Percentiles rank a stretch among this genome's conserved stretches.
These are phyloP conservation scores for Battus philenor DNA, from an alignment of 1,140 invertebrate species.

Conservation along the genomic window DNA sequence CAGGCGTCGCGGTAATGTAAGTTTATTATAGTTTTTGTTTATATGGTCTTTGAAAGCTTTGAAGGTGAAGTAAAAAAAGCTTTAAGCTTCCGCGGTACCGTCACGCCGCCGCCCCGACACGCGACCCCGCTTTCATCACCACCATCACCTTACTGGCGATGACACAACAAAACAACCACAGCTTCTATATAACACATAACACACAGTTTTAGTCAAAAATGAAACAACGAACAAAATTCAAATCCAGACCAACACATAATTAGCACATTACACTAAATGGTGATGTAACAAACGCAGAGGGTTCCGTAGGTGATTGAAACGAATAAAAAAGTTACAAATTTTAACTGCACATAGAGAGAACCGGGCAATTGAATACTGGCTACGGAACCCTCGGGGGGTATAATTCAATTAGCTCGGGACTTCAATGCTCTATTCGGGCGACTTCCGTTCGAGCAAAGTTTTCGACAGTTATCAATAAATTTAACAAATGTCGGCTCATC, in stretches of 20 bases:
- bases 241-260: conserved; percentile 73
- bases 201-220: conserved; percentile 73
- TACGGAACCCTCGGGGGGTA: conserved; percentile 57
- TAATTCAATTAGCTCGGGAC: conserved; percentile 33
- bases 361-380: conserved; percentile 33
- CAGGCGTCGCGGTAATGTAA: neutral
- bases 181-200: conserved; percentile 71
- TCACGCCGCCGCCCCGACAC: conserved; percentile 49
- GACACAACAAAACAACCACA: conserved; percentile 57
- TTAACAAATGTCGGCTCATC: conserved; percentile 19
- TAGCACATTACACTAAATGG: conserved; percentile 73
- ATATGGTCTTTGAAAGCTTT: neutral
- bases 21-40: neutral
- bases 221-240: conserved; percentile 72
- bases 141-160: conserved; percentile 34
- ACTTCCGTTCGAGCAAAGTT: conserved; percentile 42
- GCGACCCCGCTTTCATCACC: conserved; percentile 41
- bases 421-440: conserved; percentile 27
- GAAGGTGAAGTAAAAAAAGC: neutral
- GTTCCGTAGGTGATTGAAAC: conserved; percentile 45
- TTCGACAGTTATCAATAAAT: conserved; percentile 15
- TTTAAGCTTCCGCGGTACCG: neutral
- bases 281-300: conserved; percentile 50
- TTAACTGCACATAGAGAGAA: conserved; percentile 27
- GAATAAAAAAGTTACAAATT: conserved; percentile 9